Conservation (phyloP, 1,140 invertebrate genomes). For the Drosophila arawakana region DNA sequence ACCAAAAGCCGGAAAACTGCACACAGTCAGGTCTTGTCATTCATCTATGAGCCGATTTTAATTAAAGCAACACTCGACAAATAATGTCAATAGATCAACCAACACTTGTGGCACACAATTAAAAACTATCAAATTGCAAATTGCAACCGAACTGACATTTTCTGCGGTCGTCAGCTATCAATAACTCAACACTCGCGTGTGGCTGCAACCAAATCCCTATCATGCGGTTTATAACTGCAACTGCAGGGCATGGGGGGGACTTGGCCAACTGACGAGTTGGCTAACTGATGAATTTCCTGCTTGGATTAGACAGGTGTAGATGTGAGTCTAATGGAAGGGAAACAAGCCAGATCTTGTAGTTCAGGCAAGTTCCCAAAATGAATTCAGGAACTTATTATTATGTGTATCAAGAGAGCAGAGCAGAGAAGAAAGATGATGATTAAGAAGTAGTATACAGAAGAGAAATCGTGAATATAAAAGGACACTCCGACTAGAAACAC, state of each 20-base stretch:
- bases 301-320: background rate
- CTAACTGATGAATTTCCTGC: background rate
- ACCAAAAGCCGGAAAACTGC: conserved; percentile 2
- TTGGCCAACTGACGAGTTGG: background rate
- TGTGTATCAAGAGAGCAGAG: too few species aligned
- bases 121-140: conserved; percentile 61
- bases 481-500: too few species aligned
- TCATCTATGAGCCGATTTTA: conserved; percentile 53
- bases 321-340: background rate
- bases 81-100: conserved; percentile 77
- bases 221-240: conserved; percentile 62
- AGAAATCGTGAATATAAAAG: too few species aligned
- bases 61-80: conserved; percentile 56
- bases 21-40: conserved; percentile 19
- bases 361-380: too few species aligned
- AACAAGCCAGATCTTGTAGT: too few species aligned
- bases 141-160: conserved; percentile 42
- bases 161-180: conserved; percentile 71
- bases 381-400: too few species aligned
- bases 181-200: conserved; percentile 50
- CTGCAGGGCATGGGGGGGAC: background rate
- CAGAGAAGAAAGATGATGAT: too few species aligned
- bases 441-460: too few species aligned
- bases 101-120: conserved; percentile 62
- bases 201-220: conserved; percentile 63